phyloP scores from a whole-genome alignment of 1,140 invertebrate species.

The Harpegnathos saltator region DNA sequence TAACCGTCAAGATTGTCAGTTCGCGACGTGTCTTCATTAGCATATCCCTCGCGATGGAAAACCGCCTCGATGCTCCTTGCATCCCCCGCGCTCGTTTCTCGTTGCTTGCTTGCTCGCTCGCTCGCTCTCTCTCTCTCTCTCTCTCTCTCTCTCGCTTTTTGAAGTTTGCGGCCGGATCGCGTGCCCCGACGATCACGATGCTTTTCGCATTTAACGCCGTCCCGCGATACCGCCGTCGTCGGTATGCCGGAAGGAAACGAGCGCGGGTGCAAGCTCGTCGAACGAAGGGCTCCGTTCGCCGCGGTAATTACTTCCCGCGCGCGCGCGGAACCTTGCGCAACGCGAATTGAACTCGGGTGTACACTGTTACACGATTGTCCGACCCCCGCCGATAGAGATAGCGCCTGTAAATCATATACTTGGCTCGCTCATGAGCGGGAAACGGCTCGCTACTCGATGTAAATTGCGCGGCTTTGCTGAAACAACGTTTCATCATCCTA shows the following conservation, averaged over 20 bases:
- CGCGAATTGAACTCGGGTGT: slow-evolving; percentile 4
- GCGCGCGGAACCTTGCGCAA: not conserved
- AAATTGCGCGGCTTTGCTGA: not conserved
- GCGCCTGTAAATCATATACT: not conserved
- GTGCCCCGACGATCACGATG: slow-evolving; percentile 24
- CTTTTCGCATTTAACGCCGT: slow-evolving; percentile 17
- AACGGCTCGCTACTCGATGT: not conserved
- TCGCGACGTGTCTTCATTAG: slow-evolving; percentile 68
- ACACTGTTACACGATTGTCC: slow-evolving; percentile 3
- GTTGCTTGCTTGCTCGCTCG: not conserved
- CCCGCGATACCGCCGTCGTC: not conserved
- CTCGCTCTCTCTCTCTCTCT: too few relatives aligned
- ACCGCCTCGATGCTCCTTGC: slow-evolving; percentile 8
- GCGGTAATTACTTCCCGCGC: slow-evolving; percentile 25
- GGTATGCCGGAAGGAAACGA: slow-evolving; percentile 11
- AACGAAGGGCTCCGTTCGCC: not conserved
- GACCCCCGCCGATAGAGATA: not conserved
- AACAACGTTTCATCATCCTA: not conserved
- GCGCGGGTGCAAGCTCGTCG: slow-evolving; percentile 7
- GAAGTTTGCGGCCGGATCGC: slow-evolving; percentile 4
- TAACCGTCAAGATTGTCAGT: slow-evolving; percentile 67
- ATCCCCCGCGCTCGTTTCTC: not conserved
- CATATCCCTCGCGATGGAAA: slow-evolving; percentile 60
- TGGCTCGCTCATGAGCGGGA: too few relatives aligned
- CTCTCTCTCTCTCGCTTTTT: slow-evolving; percentile 18